phyloP scores from a whole-genome alignment of 1,140 invertebrate species.

The Drosophila melanogaster region Release_6_plus_ISO1_MT NT_033779.5:16572501-16573000 shows the following conservation, averaged over 20 bases:
- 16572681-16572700: conserved; percentile 36
- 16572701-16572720: conserved; percentile 43
- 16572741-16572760: conserved; percentile 12
- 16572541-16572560: background rate
- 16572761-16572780: background rate
- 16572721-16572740: conserved; percentile 27
- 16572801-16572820: background rate
- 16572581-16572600: conserved; percentile 54
- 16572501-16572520: conserved; percentile 20
- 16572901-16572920: conserved; percentile 10
- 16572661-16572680: conserved; percentile 22
- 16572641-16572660: conserved; percentile 56
- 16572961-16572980: conserved; percentile 53
- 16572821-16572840: no score
- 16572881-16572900: background rate
- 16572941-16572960: conserved; percentile 30
- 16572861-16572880: background rate
- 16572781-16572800: background rate
- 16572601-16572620: conserved; percentile 40
- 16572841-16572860: background rate
- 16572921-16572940: conserved; percentile 9
- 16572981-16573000: conserved; percentile 39
- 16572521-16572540: conserved; percentile 33
- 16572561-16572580: conserved; percentile 44
- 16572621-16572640: conserved; percentile 29